These are phyloP conservation scores for Alentia gelatinosa DNA, from an alignment of 2,888 invertebrate species.

Conservation along the genomic window DNA sequence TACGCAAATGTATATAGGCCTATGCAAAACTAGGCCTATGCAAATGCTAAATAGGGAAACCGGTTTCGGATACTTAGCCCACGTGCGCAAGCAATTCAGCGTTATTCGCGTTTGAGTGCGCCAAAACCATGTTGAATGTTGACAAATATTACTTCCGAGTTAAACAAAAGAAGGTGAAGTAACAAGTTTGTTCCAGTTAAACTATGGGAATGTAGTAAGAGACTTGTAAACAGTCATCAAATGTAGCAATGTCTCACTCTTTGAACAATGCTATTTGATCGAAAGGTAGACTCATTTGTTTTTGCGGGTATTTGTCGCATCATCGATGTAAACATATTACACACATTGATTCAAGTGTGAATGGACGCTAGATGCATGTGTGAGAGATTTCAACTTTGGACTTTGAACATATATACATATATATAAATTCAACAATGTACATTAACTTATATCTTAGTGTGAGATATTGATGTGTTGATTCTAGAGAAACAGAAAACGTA, in stretches of 20 bases:
- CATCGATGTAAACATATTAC: neutral
- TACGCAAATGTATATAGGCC: neutral
- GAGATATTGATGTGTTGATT: neutral
- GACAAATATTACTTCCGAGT: too few relatives aligned
- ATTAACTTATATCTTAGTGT: slow-evolving; percentile 15
- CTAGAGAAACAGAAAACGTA: neutral
- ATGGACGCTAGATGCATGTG: neutral
- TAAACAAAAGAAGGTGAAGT: too few relatives aligned
- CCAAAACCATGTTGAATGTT: too few relatives aligned
- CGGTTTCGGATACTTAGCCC: neutral
- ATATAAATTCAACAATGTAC: slow-evolving; percentile 15
- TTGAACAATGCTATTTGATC: neutral
- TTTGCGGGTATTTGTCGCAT: slow-evolving; percentile 8
- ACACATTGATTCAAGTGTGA: neutral
- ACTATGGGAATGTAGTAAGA: too few relatives aligned
- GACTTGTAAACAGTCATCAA: too few relatives aligned
- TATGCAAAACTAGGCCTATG: neutral
- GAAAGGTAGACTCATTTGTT: neutral
- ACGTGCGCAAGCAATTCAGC: too few relatives aligned
- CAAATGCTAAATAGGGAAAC: neutral
- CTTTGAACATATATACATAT: neutral
- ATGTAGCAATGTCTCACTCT: neutral
- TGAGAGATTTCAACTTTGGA: slow-evolving; percentile 6
- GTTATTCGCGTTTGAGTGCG: too few relatives aligned
- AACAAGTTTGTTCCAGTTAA: too few relatives aligned